A percentile compares a stretch with the other conserved stretches of the same genome.
Evolutionary conservation across 2,113 vertebrate genomes (phyloP).

Genomic region (Orthochromis malagaraziensis): DNA sequence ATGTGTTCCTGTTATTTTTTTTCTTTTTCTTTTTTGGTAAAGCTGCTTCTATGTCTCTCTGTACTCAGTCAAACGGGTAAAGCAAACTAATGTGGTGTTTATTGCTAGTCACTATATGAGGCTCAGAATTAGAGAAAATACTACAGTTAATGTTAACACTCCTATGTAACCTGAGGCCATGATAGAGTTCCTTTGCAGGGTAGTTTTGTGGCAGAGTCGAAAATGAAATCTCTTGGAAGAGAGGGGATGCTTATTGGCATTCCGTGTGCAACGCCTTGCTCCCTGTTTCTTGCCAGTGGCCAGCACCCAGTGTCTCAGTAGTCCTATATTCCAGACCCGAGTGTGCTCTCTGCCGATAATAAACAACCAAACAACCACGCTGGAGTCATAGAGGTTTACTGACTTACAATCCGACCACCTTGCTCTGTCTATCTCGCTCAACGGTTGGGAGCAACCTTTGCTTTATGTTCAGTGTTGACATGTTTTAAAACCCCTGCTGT

Average conservation of each 20-base stretch:
- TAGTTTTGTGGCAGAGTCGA: neutral
- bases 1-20: neutral
- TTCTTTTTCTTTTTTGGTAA: neutral
- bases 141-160: neutral
- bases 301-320: conserved; percentile 37
- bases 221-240: conserved; percentile 44
- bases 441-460: conserved; percentile 18
- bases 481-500: conserved; percentile 12
- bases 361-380: conserved; percentile 23
- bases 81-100: conserved; percentile 15
- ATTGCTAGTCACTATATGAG: neutral
- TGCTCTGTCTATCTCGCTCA: neutral
- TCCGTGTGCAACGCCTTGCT: conserved; percentile 37
- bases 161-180: conserved; percentile 14
- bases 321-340: conserved; percentile 37
- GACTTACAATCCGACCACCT: neutral
- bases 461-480: conserved; percentile 21
- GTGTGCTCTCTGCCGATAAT: conserved; percentile 65
- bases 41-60: neutral
- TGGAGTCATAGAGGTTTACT: conserved; percentile 28
- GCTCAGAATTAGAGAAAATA: neutral
- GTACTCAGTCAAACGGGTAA: neutral
- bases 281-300: conserved; percentile 41
- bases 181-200: conserved; percentile 9
- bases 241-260: conserved; percentile 66